Base-by-base conservation (phyloP, 1,140 invertebrate species). In the Bacillus rossius region DNA sequence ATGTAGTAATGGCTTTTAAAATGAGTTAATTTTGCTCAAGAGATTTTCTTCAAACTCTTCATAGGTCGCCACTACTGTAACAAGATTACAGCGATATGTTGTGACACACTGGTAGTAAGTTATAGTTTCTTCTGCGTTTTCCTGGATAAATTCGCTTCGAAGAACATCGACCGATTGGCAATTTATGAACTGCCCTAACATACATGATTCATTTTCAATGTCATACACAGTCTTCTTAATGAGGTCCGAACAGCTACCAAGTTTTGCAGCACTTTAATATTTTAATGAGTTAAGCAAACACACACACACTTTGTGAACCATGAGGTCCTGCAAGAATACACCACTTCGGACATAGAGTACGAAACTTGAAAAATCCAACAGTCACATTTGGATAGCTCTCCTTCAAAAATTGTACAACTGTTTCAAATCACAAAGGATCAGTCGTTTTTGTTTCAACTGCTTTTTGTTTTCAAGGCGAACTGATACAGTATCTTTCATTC, bases 231-330 rank as follows among this genome's bases (percentile, higher is more conserved):
- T 45, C 23, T 19, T 20, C 17, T 45, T 45, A 7, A 45, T 20
- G 17, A 45, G 23, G 23, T 45, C 43, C 23, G 17, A 7, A 45
- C 23, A 45, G 43, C 17, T 20, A 45, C 43, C 43, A 5, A 45
- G 17, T 45, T 45, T 45, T 20, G 43, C 43, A 19, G 17, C 13
- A 25, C 17, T 45, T 41, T 61, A 7, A 61, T 29, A 37, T 61
- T 61, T 38, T 59, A 56, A 42, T 59, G 60, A 20, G 51, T 52
- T 10, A 55, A 16, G 25, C 60, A 61, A 48, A 61, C 50, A 38
- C 59, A 61, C 59, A 61, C 13, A 61, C 59, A 13, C 52, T 61
- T 34, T 57, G 59, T 37, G 60, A 58, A 22, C 60, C 57, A 61
- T 26, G 47, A 17, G 26, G 38, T 37, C 49, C 61, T 34, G 57